phyloP scores from a whole-genome alignment of 2,888 invertebrate genomes.

The Onthophagus sagittarius region DNA sequence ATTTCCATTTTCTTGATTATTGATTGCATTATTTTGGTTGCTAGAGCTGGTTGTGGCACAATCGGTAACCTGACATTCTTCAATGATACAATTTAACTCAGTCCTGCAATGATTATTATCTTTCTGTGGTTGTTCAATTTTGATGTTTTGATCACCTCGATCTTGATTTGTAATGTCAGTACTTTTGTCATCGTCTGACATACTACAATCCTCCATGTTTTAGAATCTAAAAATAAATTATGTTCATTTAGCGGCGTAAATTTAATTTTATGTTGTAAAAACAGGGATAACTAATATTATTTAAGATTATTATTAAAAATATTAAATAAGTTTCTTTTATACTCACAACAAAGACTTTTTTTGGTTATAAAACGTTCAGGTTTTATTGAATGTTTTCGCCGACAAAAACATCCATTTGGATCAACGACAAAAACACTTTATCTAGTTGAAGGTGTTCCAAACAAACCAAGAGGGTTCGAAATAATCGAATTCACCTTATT shows the following conservation, averaged over 20 bases:
- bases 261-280: neutral
- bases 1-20: neutral
- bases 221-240: conserved; percentile 35
- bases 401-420: conserved; percentile 15
- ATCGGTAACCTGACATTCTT: neutral
- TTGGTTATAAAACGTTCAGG: neutral
- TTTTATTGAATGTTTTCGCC: neutral
- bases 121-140: neutral
- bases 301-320: no score
- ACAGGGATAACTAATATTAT: no score
- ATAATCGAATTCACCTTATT: no score
- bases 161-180: neutral
- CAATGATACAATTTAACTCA: no score
- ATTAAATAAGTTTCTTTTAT: neutral
- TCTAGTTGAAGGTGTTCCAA: conserved; percentile 2
- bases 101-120: neutral
- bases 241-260: conserved; percentile 25
- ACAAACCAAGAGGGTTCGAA: neutral
- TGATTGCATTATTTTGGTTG: neutral
- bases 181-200: conserved; percentile 32
- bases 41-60: neutral
- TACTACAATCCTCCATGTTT: conserved; percentile 35
- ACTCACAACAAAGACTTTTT: neutral
- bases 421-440: conserved; percentile 20
- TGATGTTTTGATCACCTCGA: neutral